Base-by-base conservation (phyloP, 2,113 vertebrate genomes). In the Ictalurus furcatus region DNA sequence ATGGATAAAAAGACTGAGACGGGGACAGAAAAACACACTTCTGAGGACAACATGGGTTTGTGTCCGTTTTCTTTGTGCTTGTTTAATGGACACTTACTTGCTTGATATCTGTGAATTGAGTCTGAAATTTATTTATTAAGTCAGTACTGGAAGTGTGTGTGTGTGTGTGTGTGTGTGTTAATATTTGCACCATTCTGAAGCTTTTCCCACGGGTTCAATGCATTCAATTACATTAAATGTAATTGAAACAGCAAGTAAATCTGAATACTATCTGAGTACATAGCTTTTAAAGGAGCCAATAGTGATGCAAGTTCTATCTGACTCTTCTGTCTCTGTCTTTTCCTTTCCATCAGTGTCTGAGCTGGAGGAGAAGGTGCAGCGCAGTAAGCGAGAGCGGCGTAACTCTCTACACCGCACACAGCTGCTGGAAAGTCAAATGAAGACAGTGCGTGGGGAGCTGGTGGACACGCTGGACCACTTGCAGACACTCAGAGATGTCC, bases 361-460 rank as follows among this genome's bases (percentile, higher is more conserved):
- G 88, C 94, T 99, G 91, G 97, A 99, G 95, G 97, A 97, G 73
- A 97, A 96, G 88, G 95, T 98, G 59, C 95, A 97, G 87, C 95
- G 95, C 71, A 97, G 94, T 92, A 95, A 97, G 90, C 94, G 93
- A 56, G 92, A 97, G 88, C 93, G 96, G 83, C 95, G 96, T 25
- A 97, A 96, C 92, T 96, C 97, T 28, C 92, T 97, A 48, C 96
- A 98, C 93, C 97, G 97, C 94, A 95, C 93, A 25, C 96, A 95
- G 94, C 94, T 96, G 84, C 91, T 98, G 73, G 97, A 98, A 93
- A 94, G 93, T 92, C 96, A 98, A 90, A 96, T 99, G 92, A 96
- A 97, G 74, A 96, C 95, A 40, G 95, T 97, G 90, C 95, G 90
- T n/a, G 95, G 94, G 6, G 97, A 99, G 92, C 94, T 98, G 92